These are phyloP conservation scores for Hycleus cichorii DNA, from an alignment of 1,140 invertebrate species.

Conservation along the genomic window DNA sequence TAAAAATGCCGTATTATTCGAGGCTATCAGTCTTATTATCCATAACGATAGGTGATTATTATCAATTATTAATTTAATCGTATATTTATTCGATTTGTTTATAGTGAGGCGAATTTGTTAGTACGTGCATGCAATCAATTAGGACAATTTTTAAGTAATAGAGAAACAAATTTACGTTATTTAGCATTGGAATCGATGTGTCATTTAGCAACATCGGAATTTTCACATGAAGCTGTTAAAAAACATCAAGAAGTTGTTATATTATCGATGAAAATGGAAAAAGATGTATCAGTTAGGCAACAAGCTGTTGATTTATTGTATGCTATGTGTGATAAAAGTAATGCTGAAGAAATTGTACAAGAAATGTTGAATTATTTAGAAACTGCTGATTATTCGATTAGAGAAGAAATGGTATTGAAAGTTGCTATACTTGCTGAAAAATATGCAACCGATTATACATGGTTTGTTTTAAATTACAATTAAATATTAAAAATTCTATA, in stretches of 20 bases:
- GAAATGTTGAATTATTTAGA: constrained; percentile 99
- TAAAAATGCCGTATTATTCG: constrained; percentile 99
- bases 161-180: constrained; percentile 98
- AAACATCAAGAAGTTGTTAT: constrained; percentile 99
- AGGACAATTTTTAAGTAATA: constrained; percentile 96
- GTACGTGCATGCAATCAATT: constrained; percentile 98
- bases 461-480: constrained; percentile 51
- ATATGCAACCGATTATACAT: constrained; percentile 99
- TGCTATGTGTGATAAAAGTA: constrained; percentile 99
- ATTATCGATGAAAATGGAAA: constrained; percentile 98
- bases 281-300: constrained; percentile 97
- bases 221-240: constrained; percentile 99
- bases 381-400: constrained; percentile 98
- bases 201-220: constrained; percentile 96
- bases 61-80: neutral
- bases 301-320: constrained; percentile 98
- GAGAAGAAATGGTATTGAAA: constrained; percentile 99
- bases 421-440: constrained; percentile 99
- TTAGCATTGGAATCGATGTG: constrained; percentile 99
- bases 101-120: constrained; percentile 89
- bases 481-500: constrained; percentile 1
- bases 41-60: constrained; percentile 80
- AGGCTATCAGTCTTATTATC: constrained; percentile 99
- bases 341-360: constrained; percentile 98
- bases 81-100: constrained; percentile 19